phyloP scores from a whole-genome alignment of 2,888 invertebrate species.

The Gryllus longicercus region DNA sequence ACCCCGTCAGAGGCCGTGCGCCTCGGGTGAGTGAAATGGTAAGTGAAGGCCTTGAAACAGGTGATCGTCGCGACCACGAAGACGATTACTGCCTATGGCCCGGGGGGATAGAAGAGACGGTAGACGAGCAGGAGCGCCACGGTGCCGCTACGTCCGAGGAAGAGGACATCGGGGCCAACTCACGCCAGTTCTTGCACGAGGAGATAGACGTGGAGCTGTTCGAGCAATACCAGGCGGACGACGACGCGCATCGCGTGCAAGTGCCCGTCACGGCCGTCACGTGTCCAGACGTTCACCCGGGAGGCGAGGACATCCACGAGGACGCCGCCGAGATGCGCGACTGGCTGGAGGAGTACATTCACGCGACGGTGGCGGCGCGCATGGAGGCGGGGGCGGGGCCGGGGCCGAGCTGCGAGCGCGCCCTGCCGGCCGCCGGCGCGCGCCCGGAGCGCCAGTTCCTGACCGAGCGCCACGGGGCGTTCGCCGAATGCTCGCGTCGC shows the following conservation, averaged over 20 bases:
- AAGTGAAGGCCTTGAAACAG: not conserved
- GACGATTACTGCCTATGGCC: too few relatives aligned
- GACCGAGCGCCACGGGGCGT: not conserved
- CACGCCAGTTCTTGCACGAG: too few relatives aligned
- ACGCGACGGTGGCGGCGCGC: not conserved
- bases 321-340: not conserved
- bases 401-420: not conserved
- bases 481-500: not conserved
- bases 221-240: too few relatives aligned
- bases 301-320: not conserved
- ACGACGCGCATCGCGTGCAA: too few relatives aligned
- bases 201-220: too few relatives aligned
- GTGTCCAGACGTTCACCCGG: not conserved
- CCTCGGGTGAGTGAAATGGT: not conserved
- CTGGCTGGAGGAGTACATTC: not conserved
- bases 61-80: not conserved
- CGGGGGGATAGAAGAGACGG: not conserved
- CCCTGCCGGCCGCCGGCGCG: not conserved
- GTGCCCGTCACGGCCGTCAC: not conserved
- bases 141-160: not conserved
- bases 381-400: not conserved
- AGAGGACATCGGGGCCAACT: too few relatives aligned
- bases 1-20: not conserved
- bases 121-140: not conserved
- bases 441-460: not conserved